Percentiles rank a stretch among this genome's conserved stretches.
phyloP scores from a whole-genome alignment of 1,140 invertebrate genomes.

The Drosophila nigrodunni region DNA sequence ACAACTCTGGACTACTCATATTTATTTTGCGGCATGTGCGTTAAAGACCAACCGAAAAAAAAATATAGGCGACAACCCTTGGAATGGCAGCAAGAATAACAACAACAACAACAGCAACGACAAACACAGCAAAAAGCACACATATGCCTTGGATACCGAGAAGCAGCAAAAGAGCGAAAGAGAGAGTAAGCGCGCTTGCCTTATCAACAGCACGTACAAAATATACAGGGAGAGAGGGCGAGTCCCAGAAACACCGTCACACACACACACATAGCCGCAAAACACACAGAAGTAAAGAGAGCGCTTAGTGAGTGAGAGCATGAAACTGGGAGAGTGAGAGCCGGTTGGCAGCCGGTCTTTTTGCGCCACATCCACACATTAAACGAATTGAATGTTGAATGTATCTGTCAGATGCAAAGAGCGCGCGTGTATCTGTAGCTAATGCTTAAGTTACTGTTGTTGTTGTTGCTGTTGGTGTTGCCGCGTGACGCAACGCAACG shows the following conservation, averaged over 20 bases:
- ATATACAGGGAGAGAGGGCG: background rate
- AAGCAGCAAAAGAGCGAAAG: constrained; percentile 21
- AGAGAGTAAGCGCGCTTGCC: constrained; percentile 27
- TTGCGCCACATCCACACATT: constrained; percentile 45
- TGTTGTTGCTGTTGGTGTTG: constrained; percentile 17
- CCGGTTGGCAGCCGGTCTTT: constrained; percentile 67
- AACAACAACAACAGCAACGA: background rate
- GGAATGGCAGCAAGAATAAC: constrained; percentile 27
- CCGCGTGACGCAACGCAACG: constrained; percentile 69
- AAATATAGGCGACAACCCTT: constrained; percentile 63
- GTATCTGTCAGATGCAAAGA: constrained; percentile 50
- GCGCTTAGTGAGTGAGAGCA: background rate
- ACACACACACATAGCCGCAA: background rate
- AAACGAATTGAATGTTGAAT: constrained; percentile 36
- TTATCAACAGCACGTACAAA: constrained; percentile 3
- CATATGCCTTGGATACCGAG: constrained; percentile 60
- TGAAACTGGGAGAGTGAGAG: constrained; percentile 17
- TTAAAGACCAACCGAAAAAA: constrained; percentile 32
- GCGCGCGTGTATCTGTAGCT: constrained; percentile 19
- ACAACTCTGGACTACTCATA: constrained; percentile 38
- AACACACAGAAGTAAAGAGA: constrained; percentile 5
- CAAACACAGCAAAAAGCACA: constrained; percentile 23
- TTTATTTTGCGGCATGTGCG: constrained; percentile 67
- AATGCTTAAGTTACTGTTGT: constrained; percentile 9
- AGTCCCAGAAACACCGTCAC: too few species aligned